Evolutionary conservation across 2,888 invertebrate species (phyloP).

Genomic region (Laspeyria flexula): DNA sequence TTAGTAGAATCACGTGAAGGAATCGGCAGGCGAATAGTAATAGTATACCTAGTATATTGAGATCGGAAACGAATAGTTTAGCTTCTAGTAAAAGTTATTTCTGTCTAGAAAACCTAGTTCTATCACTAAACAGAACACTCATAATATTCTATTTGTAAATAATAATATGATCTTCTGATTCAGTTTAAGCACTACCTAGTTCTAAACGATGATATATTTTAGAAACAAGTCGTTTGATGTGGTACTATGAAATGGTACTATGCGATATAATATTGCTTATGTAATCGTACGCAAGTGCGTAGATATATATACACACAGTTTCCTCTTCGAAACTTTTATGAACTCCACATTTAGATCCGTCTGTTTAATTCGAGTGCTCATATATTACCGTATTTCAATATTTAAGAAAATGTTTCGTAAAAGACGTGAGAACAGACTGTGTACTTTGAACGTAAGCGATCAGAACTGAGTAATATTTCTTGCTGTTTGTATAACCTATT

Average conservation of each 20-base stretch:
- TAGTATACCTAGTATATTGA: too few relatives aligned
- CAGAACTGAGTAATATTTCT: constrained; percentile 53
- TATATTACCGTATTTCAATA: too few relatives aligned
- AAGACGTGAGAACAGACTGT: constrained; percentile 1
- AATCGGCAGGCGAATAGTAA: too few relatives aligned
- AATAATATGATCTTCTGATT: constrained; percentile 17
- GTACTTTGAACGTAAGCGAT: constrained; percentile 43
- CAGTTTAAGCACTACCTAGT: constrained; percentile 27
- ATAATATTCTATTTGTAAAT: constrained; percentile 1
- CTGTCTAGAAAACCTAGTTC: not conserved
- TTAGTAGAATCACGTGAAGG: too few relatives aligned
- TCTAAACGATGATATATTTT: constrained; percentile 29
- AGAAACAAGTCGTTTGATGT: constrained; percentile 32
- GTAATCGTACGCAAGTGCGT: not conserved
- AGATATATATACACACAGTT: not conserved
- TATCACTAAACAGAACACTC: not conserved
- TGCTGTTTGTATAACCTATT: constrained; percentile 68
- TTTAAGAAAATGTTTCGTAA: constrained; percentile 2
- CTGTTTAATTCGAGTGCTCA: not conserved
- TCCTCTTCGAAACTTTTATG: constrained; percentile 2
- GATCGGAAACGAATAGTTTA: too few relatives aligned
- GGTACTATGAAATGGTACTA: constrained; percentile 19
- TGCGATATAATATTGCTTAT: not conserved
- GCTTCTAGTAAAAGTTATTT: not conserved
- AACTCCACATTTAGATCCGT: not conserved